phyloP scores from a whole-genome alignment of 1,140 invertebrate genomes.

The Scaptomyza graminum region DNA sequence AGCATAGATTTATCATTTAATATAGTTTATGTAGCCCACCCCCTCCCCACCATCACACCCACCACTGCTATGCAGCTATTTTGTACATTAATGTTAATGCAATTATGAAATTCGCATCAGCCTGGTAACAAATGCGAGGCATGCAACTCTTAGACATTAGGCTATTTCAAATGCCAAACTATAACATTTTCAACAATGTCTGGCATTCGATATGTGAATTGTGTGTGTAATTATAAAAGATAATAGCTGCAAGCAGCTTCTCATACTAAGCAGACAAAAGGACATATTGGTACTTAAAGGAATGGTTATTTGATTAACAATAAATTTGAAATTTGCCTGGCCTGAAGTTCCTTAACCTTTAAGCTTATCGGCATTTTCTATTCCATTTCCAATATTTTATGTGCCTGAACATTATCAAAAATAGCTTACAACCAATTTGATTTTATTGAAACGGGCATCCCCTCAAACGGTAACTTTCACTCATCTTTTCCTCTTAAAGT shows the following conservation, averaged over 20 bases:
- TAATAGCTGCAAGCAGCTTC: slow-evolving; percentile 4
- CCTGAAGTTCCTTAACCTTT: too few species aligned
- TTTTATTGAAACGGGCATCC: slow-evolving; percentile 65
- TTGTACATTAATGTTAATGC: slow-evolving; percentile 60
- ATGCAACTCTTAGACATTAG: slow-evolving; percentile 30
- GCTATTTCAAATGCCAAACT: slow-evolving; percentile 1
- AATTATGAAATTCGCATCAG: slow-evolving; percentile 61
- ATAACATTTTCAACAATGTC: slow-evolving; percentile 11
- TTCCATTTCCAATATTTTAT: slow-evolving; percentile 35
- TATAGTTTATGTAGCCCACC: slow-evolving; percentile 30
- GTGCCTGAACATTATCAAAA: slow-evolving; percentile 54
- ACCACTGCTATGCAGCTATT: slow-evolving; percentile 16
- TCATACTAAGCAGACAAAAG: neutral
- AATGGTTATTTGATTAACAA: slow-evolving; percentile 21
- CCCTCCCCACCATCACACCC: neutral
- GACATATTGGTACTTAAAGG: neutral
- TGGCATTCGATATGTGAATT: slow-evolving; percentile 7
- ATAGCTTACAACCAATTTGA: slow-evolving; percentile 61
- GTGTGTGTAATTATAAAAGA: slow-evolving; percentile 32
- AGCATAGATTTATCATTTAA: slow-evolving; percentile 38
- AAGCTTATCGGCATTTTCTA: slow-evolving; percentile 21
- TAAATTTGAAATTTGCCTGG: slow-evolving; percentile 30
- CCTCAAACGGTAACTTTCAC: slow-evolving; percentile 3
- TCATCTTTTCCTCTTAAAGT: slow-evolving; percentile 21
- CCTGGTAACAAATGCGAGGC: slow-evolving; percentile 47